Evolutionary conservation across 2,888 invertebrate species (phyloP).

Genomic region (Invenusta paracnida): DNA sequence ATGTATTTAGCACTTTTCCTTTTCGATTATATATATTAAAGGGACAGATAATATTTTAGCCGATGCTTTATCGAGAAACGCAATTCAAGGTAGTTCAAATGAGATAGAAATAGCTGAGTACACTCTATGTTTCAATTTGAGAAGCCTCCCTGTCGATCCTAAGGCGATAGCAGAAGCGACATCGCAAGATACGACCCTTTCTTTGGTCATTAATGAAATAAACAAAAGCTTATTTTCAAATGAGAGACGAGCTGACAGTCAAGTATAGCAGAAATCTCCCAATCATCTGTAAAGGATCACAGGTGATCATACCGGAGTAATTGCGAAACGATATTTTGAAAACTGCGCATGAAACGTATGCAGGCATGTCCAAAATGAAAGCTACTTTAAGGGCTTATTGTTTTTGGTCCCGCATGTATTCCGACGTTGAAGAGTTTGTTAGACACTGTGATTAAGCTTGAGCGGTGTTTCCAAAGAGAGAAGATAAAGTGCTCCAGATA

Average conservation of each 20-base stretch:
- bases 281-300: background rate
- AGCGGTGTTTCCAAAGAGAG: background rate
- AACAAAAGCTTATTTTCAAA: background rate
- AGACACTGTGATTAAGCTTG: background rate
- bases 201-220: background rate
- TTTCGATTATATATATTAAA: background rate
- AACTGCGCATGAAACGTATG: background rate
- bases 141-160: background rate
- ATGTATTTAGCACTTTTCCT: background rate
- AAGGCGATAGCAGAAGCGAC: background rate
- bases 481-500: background rate
- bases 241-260: background rate
- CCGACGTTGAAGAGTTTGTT: background rate
- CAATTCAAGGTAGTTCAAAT: background rate
- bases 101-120: background rate
- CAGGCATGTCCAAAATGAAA: background rate
- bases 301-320: background rate
- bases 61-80: conserved; percentile 1
- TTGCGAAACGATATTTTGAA: background rate
- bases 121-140: background rate
- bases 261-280: background rate
- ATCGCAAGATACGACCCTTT: background rate
- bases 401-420: background rate
- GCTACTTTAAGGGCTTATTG: background rate
- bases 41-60: background rate